A percentile compares a stretch with the other conserved stretches of the same genome.
phyloP scores from a whole-genome alignment of 2,113 vertebrate species.

The Bujurquina vittata region DNA sequence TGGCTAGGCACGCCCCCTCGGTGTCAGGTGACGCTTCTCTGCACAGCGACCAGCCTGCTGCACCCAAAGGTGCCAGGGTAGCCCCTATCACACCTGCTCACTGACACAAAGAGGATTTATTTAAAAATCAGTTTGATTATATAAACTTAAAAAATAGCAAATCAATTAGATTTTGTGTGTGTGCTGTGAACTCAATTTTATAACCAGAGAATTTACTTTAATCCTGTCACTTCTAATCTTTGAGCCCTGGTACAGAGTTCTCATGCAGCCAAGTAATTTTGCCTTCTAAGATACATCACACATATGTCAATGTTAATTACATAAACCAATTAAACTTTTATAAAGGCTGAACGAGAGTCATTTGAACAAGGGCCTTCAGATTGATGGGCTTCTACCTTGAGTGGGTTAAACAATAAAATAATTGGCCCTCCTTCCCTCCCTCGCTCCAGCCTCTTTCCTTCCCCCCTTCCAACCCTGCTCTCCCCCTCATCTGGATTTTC shows the following conservation, averaged over 20 bases:
- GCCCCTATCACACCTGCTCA: background rate
- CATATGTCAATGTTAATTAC: constrained; percentile 66
- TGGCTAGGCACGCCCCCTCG: constrained; percentile 12
- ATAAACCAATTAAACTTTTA: constrained; percentile 69
- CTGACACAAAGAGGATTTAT: background rate
- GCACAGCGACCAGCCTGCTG: background rate
- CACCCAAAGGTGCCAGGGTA: constrained; percentile 1
- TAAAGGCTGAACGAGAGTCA: constrained; percentile 68
- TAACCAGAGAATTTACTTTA: constrained; percentile 3
- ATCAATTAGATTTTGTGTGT: background rate
- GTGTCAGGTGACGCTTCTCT: constrained; percentile 44
- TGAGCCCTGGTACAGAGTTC: background rate
- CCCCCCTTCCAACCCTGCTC: constrained; percentile 8
- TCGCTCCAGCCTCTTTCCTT: constrained; percentile 6
- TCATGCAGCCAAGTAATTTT: constrained; percentile 28
- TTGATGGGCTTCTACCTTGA: constrained; percentile 73
- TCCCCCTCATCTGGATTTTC: constrained; percentile 57
- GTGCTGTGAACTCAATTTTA: background rate
- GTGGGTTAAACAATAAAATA: constrained; percentile 75
- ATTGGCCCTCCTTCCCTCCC: constrained; percentile 57
- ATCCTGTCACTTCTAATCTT: background rate
- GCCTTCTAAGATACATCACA: constrained; percentile 31
- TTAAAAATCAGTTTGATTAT: background rate
- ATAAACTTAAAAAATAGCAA: background rate
- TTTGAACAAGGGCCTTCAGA: constrained; percentile 72